These are phyloP conservation scores for Calameuta idolon DNA, from an alignment of 2,888 invertebrate genomes.

Conservation along the genomic window DNA sequence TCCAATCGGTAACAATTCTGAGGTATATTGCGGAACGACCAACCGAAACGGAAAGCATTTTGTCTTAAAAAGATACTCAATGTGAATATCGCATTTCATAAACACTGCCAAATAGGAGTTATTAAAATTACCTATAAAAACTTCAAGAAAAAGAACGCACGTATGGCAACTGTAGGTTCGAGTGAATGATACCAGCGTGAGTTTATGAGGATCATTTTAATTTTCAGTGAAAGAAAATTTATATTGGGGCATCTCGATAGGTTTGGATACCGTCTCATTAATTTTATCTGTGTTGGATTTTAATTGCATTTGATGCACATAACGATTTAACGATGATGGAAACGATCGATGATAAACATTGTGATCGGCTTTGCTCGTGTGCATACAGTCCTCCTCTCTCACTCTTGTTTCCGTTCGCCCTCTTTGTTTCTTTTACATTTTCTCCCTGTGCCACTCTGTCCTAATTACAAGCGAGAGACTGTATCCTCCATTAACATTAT, in stretches of 20 bases:
- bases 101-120: background rate
- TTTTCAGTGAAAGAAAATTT: too few relatives aligned
- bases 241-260: too few relatives aligned
- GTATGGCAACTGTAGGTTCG: too few relatives aligned
- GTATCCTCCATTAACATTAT: slow-evolving; percentile 19
- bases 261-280: background rate
- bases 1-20: background rate
- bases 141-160: background rate
- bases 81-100: background rate
- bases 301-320: slow-evolving; percentile 16
- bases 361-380: background rate
- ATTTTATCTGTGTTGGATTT: background rate
- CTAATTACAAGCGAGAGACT: slow-evolving; percentile 17
- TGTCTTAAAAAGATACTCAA: background rate
- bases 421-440: slow-evolving; percentile 9
- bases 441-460: slow-evolving; percentile 3
- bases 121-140: background rate
- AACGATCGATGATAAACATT: slow-evolving; percentile 19
- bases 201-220: too few relatives aligned
- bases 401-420: background rate
- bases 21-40: background rate
- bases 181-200: too few relatives aligned
- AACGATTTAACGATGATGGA: slow-evolving; percentile 20
- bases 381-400: background rate
- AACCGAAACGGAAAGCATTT: background rate